Evolutionary conservation across 2,888 invertebrate species (phyloP), one percentile per base, ranked within the genome.

Genomic region (Petrolisthes cinctipes): DNA sequence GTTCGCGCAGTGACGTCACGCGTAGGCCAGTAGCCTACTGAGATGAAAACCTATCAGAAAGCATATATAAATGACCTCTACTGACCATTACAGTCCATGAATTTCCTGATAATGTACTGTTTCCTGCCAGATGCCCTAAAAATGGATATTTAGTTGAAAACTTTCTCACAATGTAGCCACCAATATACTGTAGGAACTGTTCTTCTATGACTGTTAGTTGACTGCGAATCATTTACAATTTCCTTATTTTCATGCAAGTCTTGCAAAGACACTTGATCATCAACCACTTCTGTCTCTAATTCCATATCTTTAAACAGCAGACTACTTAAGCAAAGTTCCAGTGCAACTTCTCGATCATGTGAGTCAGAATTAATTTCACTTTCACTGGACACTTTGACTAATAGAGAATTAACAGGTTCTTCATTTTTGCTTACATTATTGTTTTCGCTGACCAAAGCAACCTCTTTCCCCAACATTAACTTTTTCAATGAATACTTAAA

Each of bases 21-120:
- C n/a, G 20, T 5, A 73, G 73, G 73, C 73, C 73, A 73, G 73
- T 73, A 11, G 11, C 73, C 73, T 14, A 73, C 73, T 73, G 73
- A n/a, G 73, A 73, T 7, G 73, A 73, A n/a, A 73, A 73, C 5
- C 73, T 73, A n/a, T 73, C 73, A 20, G 73, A 73, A 73, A n/a
- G 73, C 73, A 73, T 73, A 73, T 73, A n/a, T n/a, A 73, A 73
- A 73, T 73, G 17, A 73, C 73, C 73, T 73, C 73, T 73, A 73
- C 73, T 73, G 73, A 73, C 73, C 73, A 73, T 73, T 73, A 14
- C 11, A n/a, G 73, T 73, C 73, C 73, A 73, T 73, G 73, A 73
- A 14, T 73, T 73, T 14, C 20, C 73, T n/a, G 73, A 73, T n/a
- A n/a, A n/a, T 73, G 6, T 20, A 73, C 73, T 14, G 73, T 73